Conservation (phyloP, 2,797 vertebrate genomes). For the Myiotriccus ornatus region DNA sequence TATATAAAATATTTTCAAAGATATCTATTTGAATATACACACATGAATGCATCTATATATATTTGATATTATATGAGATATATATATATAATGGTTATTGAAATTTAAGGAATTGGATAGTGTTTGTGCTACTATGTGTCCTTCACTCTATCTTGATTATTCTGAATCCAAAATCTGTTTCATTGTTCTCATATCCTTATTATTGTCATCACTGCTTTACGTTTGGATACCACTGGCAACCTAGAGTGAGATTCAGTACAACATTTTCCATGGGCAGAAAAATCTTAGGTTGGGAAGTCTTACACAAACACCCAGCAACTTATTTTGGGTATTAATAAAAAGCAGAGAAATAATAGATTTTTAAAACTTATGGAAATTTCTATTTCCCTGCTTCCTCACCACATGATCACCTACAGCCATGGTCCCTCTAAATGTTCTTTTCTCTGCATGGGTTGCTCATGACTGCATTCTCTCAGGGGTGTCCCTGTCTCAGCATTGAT, state of each 20-base stretch:
- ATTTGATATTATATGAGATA: neutral
- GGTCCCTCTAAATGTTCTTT: neutral
- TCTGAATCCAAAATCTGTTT: neutral
- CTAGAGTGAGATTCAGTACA: neutral
- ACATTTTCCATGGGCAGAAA: neutral
- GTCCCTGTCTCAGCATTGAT: neutral
- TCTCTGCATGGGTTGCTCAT: fast-evolving
- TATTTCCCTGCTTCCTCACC: neutral
- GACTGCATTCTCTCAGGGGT: fast-evolving
- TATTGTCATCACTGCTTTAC: neutral
- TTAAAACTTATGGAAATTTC: neutral
- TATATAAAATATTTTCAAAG: neutral
- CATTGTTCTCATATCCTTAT: neutral
- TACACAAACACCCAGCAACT: neutral
- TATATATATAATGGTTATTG: neutral
- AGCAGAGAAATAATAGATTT: neutral
- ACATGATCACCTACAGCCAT: neutral
- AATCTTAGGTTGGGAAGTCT: neutral
- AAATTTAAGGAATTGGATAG: neutral
- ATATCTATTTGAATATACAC: neutral
- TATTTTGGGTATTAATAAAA: neutral
- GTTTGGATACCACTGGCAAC: neutral
- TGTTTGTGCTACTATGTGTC: neutral
- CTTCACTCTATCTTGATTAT: neutral
- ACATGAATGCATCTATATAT: neutral